phyloP scores from a whole-genome alignment of 2,113 vertebrate genomes.

The Otus sunia region DNA sequence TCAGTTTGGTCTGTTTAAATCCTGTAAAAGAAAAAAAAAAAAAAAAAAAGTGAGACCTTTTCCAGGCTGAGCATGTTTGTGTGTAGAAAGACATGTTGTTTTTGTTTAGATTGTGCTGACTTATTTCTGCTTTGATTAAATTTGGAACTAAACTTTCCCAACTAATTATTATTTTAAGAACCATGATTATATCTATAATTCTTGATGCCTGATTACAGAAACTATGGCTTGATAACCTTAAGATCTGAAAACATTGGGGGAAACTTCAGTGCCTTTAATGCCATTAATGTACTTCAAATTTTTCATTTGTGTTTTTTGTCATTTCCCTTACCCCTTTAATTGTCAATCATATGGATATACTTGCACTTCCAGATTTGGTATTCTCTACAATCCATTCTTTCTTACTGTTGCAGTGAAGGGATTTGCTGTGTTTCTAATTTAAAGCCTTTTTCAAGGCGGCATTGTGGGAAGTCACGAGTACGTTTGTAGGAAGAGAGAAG shows the following conservation, averaged over 20 bases:
- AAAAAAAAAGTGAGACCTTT: slow-evolving; percentile 7
- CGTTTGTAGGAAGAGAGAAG: neutral
- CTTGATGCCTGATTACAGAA: slow-evolving; percentile 75
- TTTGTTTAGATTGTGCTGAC: slow-evolving; percentile 46
- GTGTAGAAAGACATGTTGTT: slow-evolving; percentile 39
- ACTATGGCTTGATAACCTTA: slow-evolving; percentile 42
- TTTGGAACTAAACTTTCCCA: slow-evolving; percentile 60
- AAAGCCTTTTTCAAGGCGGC: slow-evolving; percentile 4
- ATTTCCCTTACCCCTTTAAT: slow-evolving; percentile 47
- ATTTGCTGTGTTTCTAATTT: slow-evolving; percentile 50
- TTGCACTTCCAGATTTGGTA: slow-evolving; percentile 41
- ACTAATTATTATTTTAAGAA: slow-evolving; percentile 35
- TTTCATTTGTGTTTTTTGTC: slow-evolving; percentile 42
- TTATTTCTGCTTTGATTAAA: slow-evolving; percentile 65
- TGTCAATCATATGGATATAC: slow-evolving; percentile 14
- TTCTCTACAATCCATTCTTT: slow-evolving; percentile 27
- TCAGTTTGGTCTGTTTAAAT: slow-evolving; percentile 73
- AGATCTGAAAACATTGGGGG: slow-evolving; percentile 31
- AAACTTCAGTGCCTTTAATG: slow-evolving; percentile 37
- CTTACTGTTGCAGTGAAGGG: slow-evolving; percentile 5
- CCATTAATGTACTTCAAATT: slow-evolving; percentile 13
- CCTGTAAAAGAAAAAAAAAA: slow-evolving; percentile 55
- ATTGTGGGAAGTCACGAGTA: slow-evolving; percentile 29
- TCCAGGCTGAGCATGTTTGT: slow-evolving; percentile 57
- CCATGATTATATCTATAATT: slow-evolving; percentile 35